Conservation (phyloP, 2,797 vertebrate genomes). For the Ptychadena robeensis region DNA sequence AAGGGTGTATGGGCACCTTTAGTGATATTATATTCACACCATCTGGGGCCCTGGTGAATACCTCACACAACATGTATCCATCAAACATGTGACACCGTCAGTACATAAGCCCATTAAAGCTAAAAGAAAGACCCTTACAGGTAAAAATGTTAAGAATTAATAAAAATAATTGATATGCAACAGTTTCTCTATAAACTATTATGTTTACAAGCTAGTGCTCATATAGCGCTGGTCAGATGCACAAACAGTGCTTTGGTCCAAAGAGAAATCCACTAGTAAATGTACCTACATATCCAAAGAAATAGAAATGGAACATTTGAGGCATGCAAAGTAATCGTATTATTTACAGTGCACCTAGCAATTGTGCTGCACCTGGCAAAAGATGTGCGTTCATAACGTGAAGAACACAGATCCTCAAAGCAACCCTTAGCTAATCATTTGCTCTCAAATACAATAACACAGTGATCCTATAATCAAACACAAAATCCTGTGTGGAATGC, state of each 20-base stretch:
- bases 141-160: too few relatives aligned
- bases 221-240: not conserved
- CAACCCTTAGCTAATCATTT: slow-evolving; percentile 49
- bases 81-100: not conserved
- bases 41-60: too few relatives aligned
- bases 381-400: slow-evolving; percentile 27
- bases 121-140: too few relatives aligned
- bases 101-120: too few relatives aligned
- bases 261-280: slow-evolving; percentile 31
- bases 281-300: not conserved
- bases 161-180: too few relatives aligned
- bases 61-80: not conserved
- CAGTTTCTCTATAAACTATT: too few relatives aligned
- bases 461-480: slow-evolving; percentile 55
- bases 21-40: not conserved
- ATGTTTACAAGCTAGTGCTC: not conserved
- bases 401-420: slow-evolving; percentile 39
- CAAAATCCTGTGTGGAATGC: slow-evolving; percentile 57
- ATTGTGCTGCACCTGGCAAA: slow-evolving; percentile 41
- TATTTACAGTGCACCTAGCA: slow-evolving; percentile 56
- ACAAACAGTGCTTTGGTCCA: slow-evolving; percentile 16
- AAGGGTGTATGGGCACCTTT: too few relatives aligned
- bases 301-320: slow-evolving; percentile 31
- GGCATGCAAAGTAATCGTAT: slow-evolving; percentile 36
- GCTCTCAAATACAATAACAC: not conserved